Base-by-base conservation (phyloP, 2,797 vertebrate species). In the Mormyrus proboscirostris region DNA sequence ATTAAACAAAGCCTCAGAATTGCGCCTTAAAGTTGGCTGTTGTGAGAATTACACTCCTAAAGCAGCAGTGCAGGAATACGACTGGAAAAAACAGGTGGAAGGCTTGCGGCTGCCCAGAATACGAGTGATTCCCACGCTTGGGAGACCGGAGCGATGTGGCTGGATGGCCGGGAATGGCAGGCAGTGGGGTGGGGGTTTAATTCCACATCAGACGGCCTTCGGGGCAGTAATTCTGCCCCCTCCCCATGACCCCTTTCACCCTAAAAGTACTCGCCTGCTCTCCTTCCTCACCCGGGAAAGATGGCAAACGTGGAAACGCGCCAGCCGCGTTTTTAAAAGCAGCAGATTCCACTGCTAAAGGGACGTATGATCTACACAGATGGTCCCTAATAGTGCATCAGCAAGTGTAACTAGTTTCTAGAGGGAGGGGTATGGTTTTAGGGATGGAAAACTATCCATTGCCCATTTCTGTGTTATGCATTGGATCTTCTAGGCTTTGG, bases 201-300 rank as follows among this genome's bases (percentile, higher is more conserved):
- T 51, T 51, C 47, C 82, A 44, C 49, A 51, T 47, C 82, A 85
- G 82, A 85, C 12, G 49, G n/a, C 25, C 87, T 88, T 88, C 55
- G 79, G 47, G 84, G 62, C 82, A 90, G 89, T 84, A 89, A 87
- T 22, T 85, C 88, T 76, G 62, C 25, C 76, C 79, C 86, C 7
- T 50, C 55, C 57, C 41, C 50, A 69, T 2, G 76, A 33, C 89
- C 33, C 25, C 25, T 62, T 82, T 44, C 87, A 84, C 19, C 62
- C 19, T 6, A 62, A 73, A 29, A 82, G 38, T 73, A 83, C 88
- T 82, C 38, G 69, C 22, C 88, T 4, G 51, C 41, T 89, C 49
- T 53, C 25, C 41, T 22, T 25, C 12, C 38, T 9, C 10, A 33
- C 44, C 7, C 25, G 29, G 33, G 12, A 82, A 7, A 44, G 22